Conservation (phyloP, 2,797 vertebrate species). For the Fistularia commersonii region DNA sequence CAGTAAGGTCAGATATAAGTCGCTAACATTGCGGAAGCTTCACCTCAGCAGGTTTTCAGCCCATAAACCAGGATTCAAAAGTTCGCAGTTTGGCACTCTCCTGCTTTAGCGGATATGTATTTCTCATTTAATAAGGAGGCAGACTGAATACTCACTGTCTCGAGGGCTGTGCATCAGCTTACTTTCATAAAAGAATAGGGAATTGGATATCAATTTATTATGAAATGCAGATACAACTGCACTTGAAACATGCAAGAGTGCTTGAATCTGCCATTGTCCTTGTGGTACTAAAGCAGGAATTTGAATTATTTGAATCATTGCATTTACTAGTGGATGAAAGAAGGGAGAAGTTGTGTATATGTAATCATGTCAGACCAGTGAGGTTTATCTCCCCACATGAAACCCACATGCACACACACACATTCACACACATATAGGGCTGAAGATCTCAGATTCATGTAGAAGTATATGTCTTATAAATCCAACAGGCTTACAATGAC, state of each 20-base stretch:
- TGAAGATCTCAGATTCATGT: slow-evolving; percentile 23
- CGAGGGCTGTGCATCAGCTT: too few species aligned
- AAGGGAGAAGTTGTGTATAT: slow-evolving; percentile 56
- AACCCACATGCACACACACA: not conserved
- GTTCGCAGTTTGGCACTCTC: too few species aligned
- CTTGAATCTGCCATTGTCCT: too few species aligned
- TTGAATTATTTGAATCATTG: slow-evolving; percentile 59
- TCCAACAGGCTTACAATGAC: slow-evolving; percentile 46
- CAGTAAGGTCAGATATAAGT: slow-evolving; percentile 48
- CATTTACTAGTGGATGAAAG: slow-evolving; percentile 67
- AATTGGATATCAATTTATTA: too few species aligned
- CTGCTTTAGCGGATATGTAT: too few species aligned
- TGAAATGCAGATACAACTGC: too few species aligned
- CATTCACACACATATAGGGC: slow-evolving; percentile 12
- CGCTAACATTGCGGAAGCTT: slow-evolving; percentile 35
- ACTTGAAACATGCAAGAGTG: too few species aligned
- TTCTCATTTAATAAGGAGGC: too few species aligned
- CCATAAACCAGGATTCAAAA: too few species aligned
- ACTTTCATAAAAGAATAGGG: too few species aligned
- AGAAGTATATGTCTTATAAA: slow-evolving; percentile 40
- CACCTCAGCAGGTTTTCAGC: slow-evolving; percentile 54
- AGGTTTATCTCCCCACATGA: slow-evolving; percentile 16
- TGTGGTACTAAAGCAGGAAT: too few species aligned
- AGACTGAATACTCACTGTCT: too few species aligned
- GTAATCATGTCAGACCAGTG: slow-evolving; percentile 55